Evolutionary conservation across 1,140 invertebrate genomes (phyloP).

Genomic region (Nymphalis io): DNA sequence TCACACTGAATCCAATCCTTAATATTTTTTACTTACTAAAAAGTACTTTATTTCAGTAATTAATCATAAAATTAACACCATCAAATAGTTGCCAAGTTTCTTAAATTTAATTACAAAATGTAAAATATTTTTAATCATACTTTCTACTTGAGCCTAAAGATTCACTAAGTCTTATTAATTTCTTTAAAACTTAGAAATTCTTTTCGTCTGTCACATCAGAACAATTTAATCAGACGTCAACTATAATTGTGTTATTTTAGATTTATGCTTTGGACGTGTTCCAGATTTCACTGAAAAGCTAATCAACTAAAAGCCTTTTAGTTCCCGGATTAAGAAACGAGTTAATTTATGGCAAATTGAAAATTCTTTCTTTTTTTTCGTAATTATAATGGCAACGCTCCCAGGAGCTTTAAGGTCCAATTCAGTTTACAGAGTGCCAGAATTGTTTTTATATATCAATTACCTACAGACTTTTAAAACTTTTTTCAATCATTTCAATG

Average conservation of each 20-base stretch:
- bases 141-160: background rate
- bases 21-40: background rate
- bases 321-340: constrained; percentile 63
- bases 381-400: constrained; percentile 46
- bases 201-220: constrained; percentile 28
- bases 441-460: constrained; percentile 31
- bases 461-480: constrained; percentile 13
- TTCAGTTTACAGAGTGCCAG: constrained; percentile 6
- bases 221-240: constrained; percentile 32
- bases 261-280: constrained; percentile 63
- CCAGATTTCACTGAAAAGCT: constrained; percentile 70
- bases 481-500: background rate
- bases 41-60: background rate
- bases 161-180: constrained; percentile 24
- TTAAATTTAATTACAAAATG: background rate
- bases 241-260: constrained; percentile 42
- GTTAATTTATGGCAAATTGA: constrained; percentile 66
- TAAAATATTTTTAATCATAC: background rate
- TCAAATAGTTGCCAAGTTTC: background rate
- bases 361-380: constrained; percentile 53
- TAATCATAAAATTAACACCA: constrained; percentile 7
- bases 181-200: constrained; percentile 12
- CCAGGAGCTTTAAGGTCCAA: constrained; percentile 19
- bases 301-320: constrained; percentile 74
- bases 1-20: background rate